Percentiles rank a stretch among this genome's conserved stretches.
phyloP scores from a whole-genome alignment of 53 echinoderm and acorn worm genomes.

The Crossaster papposus region DNA sequence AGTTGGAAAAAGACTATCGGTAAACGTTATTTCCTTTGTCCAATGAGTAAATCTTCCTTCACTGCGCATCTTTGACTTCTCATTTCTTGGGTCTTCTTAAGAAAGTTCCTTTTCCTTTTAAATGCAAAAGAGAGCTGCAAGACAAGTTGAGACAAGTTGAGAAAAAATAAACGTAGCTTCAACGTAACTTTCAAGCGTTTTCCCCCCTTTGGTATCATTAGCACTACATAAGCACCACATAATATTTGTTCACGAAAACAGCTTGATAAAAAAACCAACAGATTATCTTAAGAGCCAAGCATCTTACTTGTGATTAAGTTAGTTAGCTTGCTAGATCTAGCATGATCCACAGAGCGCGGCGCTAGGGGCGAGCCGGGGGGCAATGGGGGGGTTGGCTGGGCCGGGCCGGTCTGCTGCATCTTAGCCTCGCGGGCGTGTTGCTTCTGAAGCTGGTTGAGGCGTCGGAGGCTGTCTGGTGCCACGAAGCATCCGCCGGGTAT shows the following conservation, averaged over 20 bases:
- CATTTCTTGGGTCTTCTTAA: neutral
- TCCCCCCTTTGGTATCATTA: no score
- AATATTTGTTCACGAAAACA: neutral
- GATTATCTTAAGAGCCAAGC: neutral
- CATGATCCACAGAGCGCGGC: neutral
- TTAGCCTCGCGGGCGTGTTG: constrained; percentile 40
- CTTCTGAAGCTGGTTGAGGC: constrained; percentile 13
- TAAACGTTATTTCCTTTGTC: neutral
- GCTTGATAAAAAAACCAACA: neutral
- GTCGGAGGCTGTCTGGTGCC: constrained; percentile 43
- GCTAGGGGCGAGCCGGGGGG: neutral
- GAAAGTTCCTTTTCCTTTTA: neutral
- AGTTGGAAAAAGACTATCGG: neutral
- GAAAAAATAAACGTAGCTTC: no score
- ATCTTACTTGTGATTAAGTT: constrained; percentile 43
- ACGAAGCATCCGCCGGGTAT: constrained; percentile 50
- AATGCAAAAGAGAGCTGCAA: neutral
- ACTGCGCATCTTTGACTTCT: neutral
- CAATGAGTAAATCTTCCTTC: neutral
- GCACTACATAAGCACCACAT: neutral
- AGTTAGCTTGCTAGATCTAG: neutral
- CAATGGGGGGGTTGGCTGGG: neutral
- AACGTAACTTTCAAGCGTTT: no score
- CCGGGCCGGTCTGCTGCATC: constrained; percentile 2
- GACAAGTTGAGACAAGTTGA: neutral